Conservation (phyloP, 2,888 invertebrate species). For the Anoplius nigerrimus region DNA sequence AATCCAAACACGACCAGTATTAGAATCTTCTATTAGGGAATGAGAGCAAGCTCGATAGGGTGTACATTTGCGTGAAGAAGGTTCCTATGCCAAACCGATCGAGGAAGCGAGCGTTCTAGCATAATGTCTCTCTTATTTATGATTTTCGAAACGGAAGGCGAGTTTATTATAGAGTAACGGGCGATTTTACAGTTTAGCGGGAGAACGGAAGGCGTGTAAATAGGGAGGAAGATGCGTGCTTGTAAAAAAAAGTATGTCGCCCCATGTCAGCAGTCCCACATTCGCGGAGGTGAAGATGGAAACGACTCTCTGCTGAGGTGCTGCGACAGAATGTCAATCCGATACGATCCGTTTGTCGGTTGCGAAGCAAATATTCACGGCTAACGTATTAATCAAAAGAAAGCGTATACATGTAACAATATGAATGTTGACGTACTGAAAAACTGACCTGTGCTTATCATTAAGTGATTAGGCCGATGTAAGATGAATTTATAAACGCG, state of each 20-base stretch:
- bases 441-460: not conserved
- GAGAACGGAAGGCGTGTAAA: not conserved
- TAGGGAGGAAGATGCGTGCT: not conserved
- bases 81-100: slow-evolving; percentile 56
- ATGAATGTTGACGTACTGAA: slow-evolving; percentile 4
- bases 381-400: not conserved
- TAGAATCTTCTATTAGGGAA: slow-evolving; percentile 49
- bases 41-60: slow-evolving; percentile 41
- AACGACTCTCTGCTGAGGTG: no score
- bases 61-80: slow-evolving; percentile 32
- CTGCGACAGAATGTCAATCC: no score
- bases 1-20: slow-evolving; percentile 52
- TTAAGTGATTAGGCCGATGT: no score
- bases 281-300: no score
- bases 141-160: slow-evolving; percentile 23
- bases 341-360: no score
- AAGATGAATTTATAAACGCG: no score
- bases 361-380: no score
- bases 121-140: slow-evolving; percentile 54
- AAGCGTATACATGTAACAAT: slow-evolving; percentile 12
- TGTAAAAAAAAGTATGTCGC: no score
- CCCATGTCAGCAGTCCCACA: no score
- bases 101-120: slow-evolving; percentile 35
- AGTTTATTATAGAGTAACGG: slow-evolving; percentile 20
- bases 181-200: slow-evolving; percentile 21